phyloP scores from a whole-genome alignment of 2,888 invertebrate species.

The Homarus gammarus region DNA sequence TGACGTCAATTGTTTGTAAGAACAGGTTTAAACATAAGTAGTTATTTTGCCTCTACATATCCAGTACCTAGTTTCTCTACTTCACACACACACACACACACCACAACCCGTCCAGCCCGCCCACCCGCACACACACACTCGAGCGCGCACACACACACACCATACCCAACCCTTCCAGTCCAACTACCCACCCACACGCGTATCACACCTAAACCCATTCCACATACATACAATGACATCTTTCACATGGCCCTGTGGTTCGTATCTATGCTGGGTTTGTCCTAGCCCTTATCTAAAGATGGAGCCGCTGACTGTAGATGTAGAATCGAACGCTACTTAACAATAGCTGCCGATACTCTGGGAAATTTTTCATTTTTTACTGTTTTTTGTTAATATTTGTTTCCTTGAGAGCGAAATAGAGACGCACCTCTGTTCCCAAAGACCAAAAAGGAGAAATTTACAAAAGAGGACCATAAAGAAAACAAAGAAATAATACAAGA shows the following conservation, averaged over 20 bases:
- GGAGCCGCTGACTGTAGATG: background rate
- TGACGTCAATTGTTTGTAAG: no score
- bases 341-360: background rate
- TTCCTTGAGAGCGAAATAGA: background rate
- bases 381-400: background rate
- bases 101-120: no score
- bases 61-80: background rate
- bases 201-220: no score
- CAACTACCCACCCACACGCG: background rate
- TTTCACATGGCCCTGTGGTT: no score
- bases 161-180: no score
- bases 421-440: no score
- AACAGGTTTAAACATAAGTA: background rate
- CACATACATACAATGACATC: no score
- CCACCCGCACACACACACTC: constrained; percentile 26
- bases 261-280: background rate
- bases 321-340: background rate
- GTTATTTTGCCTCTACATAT: background rate
- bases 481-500: background rate
- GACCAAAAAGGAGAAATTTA: background rate
- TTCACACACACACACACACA: constrained; percentile 13
- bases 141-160: constrained; percentile 14
- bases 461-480: background rate
- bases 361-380: constrained; percentile 1
- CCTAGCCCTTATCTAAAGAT: background rate